A percentile compares a stretch with the other conserved stretches of the same genome.
Evolutionary conservation across 2,797 vertebrate species (phyloP).

Genomic region (Trichosurus vulpecula): DNA sequence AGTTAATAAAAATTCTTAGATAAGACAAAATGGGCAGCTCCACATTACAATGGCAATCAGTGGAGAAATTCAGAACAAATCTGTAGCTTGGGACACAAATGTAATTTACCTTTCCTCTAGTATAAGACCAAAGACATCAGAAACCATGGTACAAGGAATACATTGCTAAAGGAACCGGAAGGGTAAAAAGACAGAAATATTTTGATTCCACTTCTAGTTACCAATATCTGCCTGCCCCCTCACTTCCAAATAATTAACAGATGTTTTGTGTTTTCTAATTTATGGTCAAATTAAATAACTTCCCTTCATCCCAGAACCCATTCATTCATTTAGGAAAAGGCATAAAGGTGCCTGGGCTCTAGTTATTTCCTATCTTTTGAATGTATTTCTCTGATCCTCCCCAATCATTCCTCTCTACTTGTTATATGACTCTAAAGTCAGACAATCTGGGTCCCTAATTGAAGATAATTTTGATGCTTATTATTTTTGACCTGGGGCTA

Average conservation of each 20-base stretch:
- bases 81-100: slow-evolving; percentile 33
- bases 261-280: neutral
- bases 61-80: slow-evolving; percentile 30
- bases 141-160: slow-evolving; percentile 23
- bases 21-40: slow-evolving; percentile 51
- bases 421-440: neutral
- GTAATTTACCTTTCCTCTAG: slow-evolving; percentile 49
- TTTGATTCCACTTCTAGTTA: slow-evolving; percentile 40
- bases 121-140: slow-evolving; percentile 10
- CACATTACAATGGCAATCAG: slow-evolving; percentile 48
- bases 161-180: slow-evolving; percentile 38
- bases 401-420: neutral
- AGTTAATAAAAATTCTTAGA: slow-evolving; percentile 23
- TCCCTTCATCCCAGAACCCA: neutral
- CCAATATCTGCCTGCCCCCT: neutral
- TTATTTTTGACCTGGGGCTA: neutral
- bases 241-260: neutral
- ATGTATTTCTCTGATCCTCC: neutral
- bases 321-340: neutral
- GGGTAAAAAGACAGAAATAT: neutral
- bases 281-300: neutral
- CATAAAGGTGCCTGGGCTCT: neutral
- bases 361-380: too few relatives aligned
- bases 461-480: neutral
- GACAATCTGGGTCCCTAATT: neutral